A percentile compares a stretch with the other conserved stretches of the same genome.
Evolutionary conservation across 2,888 invertebrate species (phyloP).

Genomic region (Emesis furor): DNA sequence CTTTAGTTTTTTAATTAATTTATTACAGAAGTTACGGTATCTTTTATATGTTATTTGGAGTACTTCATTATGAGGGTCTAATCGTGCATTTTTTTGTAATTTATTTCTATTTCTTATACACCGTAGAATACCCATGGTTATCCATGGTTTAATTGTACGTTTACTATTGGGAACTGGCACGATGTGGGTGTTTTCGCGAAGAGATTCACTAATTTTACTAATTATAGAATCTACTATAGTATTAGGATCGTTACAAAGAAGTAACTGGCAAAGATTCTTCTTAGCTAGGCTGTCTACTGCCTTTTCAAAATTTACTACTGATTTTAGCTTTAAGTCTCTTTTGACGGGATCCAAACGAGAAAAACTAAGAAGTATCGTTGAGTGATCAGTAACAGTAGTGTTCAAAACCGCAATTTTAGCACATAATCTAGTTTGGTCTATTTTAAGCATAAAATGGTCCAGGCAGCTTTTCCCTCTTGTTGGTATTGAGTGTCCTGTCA

Average conservation of each 20-base stretch:
- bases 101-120: neutral
- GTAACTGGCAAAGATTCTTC: neutral
- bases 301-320: neutral
- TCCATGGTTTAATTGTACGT: neutral
- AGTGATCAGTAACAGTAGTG: neutral
- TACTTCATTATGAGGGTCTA: conserved; percentile 12
- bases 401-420: neutral
- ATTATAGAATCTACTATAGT: neutral
- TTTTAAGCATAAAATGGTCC: neutral
- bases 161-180: neutral
- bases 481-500: neutral
- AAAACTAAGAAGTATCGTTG: neutral
- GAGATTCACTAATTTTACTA: neutral
- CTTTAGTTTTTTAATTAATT: conserved; percentile 57
- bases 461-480: neutral
- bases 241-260: neutral
- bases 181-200: neutral
- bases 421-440: neutral
- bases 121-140: neutral
- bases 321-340: neutral
- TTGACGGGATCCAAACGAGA: neutral
- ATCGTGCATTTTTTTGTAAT: neutral
- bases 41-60: conserved; percentile 39
- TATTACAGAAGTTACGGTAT: conserved; percentile 53
- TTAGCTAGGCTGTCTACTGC: neutral